Evolutionary conservation across 2,888 invertebrate genomes (phyloP), one percentile per base, ranked within the genome.

Genomic region (Eupithecia centaureata): DNA sequence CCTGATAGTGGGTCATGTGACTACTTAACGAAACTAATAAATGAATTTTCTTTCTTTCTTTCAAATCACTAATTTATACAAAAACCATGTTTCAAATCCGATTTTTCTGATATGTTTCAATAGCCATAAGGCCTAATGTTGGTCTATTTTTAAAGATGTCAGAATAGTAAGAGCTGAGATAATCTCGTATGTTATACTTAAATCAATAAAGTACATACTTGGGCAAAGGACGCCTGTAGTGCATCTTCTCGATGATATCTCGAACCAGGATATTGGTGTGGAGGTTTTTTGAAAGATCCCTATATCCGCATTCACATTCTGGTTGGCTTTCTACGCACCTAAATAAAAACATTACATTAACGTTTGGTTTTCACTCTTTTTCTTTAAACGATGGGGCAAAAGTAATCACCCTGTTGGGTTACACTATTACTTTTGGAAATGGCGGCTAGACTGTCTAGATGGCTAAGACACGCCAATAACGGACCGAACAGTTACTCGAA

Each of bases 211-310:
- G 15, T 57, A 57, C 57, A 57, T 18, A 71, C 70, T 42, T 67
- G 25, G 10, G 18, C 25, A 8, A 27, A n/a, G 61, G 22, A 7
- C 18, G 27, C 18, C 13, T 61, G 1, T 35, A 70, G 7, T 81
- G 63, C 76, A 85, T 80, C 73, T 83, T 85, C 7, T 74, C 72
- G 12, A 82, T 75, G n/a, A 86, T 71, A 30, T 83, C 77, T 62
- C 80, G 79, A n/a, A 85, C 72, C 7, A 82, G 71, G 7, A 82
- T 82, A 63, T 86, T 84, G 3, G 81, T 78, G 58, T 76, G 77
- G 25, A 79, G 71, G 0, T 62, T 69, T 27, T 71, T 64, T 0
- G 83, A 82, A 7, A n/a, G 7, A 5, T 80, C 72, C 13, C 68
- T 56, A 0, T 59, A 70, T 33, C 84, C 84, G 59, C 86, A 86